Conservation (phyloP, 2,797 vertebrate genomes). For the Oophaga sylvatica region DNA sequence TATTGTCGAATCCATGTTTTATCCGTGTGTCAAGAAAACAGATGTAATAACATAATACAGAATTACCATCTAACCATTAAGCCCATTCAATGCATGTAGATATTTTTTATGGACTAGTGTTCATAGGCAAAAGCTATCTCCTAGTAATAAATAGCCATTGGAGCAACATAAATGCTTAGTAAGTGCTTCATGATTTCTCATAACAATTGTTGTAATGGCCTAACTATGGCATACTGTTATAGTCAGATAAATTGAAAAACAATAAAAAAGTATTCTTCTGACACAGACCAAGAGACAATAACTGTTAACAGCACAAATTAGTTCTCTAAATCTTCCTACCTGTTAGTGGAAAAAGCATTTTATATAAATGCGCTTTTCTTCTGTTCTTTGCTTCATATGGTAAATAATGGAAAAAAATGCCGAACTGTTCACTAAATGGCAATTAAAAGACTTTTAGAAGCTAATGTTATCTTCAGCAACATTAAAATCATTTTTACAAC, state of each 20-base stretch:
- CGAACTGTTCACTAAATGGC: constrained; percentile 28
- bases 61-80: constrained; percentile 6
- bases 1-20: background rate
- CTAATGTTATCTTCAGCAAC: constrained; percentile 16
- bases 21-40: constrained; percentile 1
- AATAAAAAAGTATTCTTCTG: constrained; percentile 41
- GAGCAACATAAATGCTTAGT: constrained; percentile 40
- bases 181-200: constrained; percentile 41
- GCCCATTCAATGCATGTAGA: background rate
- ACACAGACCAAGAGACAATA: constrained; percentile 44
- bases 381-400: constrained; percentile 14
- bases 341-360: constrained; percentile 28
- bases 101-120: constrained; percentile 31
- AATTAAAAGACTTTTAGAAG: constrained; percentile 45
- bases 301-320: constrained; percentile 35
- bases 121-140: background rate
- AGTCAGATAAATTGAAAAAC: constrained; percentile 44
- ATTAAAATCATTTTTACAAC: constrained; percentile 44
- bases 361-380: constrained; percentile 24
- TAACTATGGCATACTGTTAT: constrained; percentile 2
- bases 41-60: constrained; percentile 7
- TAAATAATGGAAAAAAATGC: constrained; percentile 38
- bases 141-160: constrained; percentile 23
- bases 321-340: constrained; percentile 35
- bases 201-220: constrained; percentile 40